Conservation (phyloP, 2,888 invertebrate species). For the Tyria jacobaeae region DNA sequence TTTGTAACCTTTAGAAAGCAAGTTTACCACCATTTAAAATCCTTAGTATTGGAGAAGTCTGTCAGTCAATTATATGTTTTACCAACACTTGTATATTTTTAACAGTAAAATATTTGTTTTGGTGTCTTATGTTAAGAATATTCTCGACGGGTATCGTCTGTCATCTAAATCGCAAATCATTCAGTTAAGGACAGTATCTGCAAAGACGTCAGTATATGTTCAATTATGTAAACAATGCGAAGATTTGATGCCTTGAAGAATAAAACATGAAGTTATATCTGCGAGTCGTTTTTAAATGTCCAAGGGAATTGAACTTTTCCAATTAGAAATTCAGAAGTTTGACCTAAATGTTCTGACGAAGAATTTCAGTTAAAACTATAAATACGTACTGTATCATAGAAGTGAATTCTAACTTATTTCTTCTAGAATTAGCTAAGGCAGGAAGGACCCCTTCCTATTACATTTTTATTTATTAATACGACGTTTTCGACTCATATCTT, state of each 20-base stretch:
- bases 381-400: too few relatives aligned
- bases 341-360: not conserved
- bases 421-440: too few relatives aligned
- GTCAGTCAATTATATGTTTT: too few relatives aligned
- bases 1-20: too few relatives aligned
- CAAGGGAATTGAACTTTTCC: slow-evolving; percentile 6
- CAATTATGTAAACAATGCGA: slow-evolving; percentile 3
- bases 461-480: too few relatives aligned
- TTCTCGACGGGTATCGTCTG: not conserved
- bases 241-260: not conserved
- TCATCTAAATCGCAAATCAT: slow-evolving; percentile 1
- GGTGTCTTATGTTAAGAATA: not conserved
- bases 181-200: not conserved
- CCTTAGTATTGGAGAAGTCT: too few relatives aligned
- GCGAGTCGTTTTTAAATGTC: not conserved
- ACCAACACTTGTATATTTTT: too few relatives aligned
- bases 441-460: too few relatives aligned
- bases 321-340: not conserved
- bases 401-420: too few relatives aligned
- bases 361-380: not conserved
- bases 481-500: too few relatives aligned
- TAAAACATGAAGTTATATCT: not conserved
- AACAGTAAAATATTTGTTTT: too few relatives aligned
- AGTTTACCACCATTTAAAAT: too few relatives aligned
- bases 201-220: not conserved